Conservation (phyloP, 1,140 invertebrate genomes). For the Dryas iulia region DNA sequence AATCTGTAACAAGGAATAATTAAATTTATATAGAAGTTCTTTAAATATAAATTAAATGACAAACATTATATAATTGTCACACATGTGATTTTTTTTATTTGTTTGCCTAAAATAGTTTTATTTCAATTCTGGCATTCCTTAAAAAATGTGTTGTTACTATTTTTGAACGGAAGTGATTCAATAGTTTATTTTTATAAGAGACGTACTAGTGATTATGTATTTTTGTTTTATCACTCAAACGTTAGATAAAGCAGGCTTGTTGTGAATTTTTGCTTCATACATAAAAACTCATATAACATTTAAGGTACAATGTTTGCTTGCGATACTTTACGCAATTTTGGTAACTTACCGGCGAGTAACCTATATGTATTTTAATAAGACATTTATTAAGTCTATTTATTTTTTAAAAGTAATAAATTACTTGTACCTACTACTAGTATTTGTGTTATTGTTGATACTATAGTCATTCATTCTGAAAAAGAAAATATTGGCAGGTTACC, state of each 20-base stretch:
- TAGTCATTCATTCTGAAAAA: background rate
- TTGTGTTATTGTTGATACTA: background rate
- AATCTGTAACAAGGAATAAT: background rate
- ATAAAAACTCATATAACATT: too few species aligned
- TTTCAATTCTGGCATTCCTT: background rate
- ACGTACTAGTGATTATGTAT: background rate
- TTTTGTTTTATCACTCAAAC: background rate
- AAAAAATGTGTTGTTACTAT: background rate
- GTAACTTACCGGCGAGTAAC: too few species aligned
- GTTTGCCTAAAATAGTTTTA: too few species aligned
- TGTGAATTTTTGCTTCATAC: too few species aligned
- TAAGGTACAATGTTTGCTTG: too few species aligned
- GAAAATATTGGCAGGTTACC: conserved; percentile 11
- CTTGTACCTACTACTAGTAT: too few species aligned
- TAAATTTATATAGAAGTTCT: background rate
- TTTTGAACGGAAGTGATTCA: background rate
- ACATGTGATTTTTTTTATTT: too few species aligned
- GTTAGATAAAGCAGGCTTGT: too few species aligned
- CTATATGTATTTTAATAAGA: too few species aligned
- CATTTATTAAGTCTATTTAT: too few species aligned
- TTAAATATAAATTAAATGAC: background rate
- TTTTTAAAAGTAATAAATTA: too few species aligned
- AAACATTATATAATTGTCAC: too few species aligned
- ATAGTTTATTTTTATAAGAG: background rate
- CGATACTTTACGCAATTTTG: background rate